Conservation (phyloP, 2,113 vertebrate genomes). For the Terrapene triunguis region DNA sequence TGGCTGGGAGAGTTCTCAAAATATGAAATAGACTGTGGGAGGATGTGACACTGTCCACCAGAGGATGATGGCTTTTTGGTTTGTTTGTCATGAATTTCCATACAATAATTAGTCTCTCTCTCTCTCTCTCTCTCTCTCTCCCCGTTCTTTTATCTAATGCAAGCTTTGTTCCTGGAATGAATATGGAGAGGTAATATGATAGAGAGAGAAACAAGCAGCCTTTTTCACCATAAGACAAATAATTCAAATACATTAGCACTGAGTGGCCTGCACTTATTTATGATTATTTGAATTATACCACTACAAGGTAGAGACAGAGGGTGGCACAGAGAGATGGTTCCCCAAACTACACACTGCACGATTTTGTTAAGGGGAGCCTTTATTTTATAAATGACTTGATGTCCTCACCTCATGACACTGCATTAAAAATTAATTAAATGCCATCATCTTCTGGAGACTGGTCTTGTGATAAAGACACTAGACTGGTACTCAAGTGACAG, state of each 20-base stretch:
- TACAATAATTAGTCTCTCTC: background rate
- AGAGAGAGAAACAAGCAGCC: background rate
- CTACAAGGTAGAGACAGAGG: background rate
- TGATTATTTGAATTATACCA: background rate
- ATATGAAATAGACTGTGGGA: background rate
- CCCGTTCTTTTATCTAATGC: slow-evolving; percentile 33
- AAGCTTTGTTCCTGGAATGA: slow-evolving; percentile 33
- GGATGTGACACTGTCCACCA: background rate
- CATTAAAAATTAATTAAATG: background rate
- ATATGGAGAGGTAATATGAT: slow-evolving; percentile 20
- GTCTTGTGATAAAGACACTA: background rate
- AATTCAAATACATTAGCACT: background rate
- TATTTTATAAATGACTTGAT: background rate
- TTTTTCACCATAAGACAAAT: slow-evolving; percentile 24
- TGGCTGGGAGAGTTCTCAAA: slow-evolving; percentile 47
- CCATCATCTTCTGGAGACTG: background rate
- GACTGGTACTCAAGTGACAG: background rate
- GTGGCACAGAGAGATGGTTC: background rate
- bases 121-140: background rate
- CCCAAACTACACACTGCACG: background rate
- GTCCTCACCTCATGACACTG: background rate
- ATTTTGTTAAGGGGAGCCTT: background rate
- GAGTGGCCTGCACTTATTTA: background rate
- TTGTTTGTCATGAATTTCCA: slow-evolving; percentile 55
- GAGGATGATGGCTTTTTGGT: slow-evolving; percentile 34